These are phyloP conservation scores for Okamejei kenojei DNA, from an alignment of 2,797 vertebrate species.

Conservation along the genomic window DNA sequence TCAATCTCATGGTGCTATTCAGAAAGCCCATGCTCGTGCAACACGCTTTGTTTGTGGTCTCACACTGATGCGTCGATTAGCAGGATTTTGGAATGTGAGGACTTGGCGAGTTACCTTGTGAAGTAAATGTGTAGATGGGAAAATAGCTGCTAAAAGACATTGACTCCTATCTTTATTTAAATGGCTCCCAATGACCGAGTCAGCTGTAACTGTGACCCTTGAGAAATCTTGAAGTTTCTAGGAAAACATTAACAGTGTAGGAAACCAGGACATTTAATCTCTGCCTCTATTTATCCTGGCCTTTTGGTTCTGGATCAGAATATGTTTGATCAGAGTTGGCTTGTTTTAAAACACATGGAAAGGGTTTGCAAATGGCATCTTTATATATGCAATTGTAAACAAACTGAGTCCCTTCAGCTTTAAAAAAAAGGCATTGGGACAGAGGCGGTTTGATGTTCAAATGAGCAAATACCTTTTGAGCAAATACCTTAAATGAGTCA, in stretches of 20 bases:
- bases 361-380: background rate
- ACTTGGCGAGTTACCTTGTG: background rate
- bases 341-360: background rate
- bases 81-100: background rate
- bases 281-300: background rate
- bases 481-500: too few relatives aligned
- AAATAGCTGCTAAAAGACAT: background rate
- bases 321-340: background rate
- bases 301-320: background rate
- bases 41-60: background rate
- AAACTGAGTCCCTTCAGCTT: background rate
- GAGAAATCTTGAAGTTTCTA: background rate
- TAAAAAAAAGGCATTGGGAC: background rate
- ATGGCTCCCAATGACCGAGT: background rate
- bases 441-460: background rate
- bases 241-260: background rate
- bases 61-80: too few relatives aligned
- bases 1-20: background rate
- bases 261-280: background rate
- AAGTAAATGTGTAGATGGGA: background rate
- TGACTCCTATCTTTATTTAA: background rate
- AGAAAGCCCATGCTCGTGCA: background rate
- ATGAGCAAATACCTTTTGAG: background rate
- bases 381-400: background rate
- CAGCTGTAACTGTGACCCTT: background rate